These are phyloP conservation scores for Lycia hirtaria DNA, from an alignment of 2,888 invertebrate species.

Conservation along the genomic window DNA sequence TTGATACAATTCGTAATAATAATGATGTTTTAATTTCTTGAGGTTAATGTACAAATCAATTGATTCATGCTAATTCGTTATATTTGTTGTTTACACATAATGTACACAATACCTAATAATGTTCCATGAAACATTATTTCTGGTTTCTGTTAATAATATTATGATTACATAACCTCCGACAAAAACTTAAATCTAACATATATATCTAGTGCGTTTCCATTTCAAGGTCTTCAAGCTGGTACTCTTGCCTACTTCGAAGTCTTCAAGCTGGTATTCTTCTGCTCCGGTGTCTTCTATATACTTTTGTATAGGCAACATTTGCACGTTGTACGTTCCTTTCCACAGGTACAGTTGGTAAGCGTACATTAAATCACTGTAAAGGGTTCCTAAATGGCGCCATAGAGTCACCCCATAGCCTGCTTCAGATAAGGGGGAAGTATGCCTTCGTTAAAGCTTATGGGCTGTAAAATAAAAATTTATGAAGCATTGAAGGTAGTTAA, in stretches of 20 bases:
- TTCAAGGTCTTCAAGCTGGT: too few relatives aligned
- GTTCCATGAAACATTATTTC: neutral
- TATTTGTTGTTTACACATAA: neutral
- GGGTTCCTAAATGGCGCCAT: neutral
- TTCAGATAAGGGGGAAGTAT: constrained; percentile 19
- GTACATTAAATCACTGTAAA: neutral
- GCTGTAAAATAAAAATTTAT: constrained; percentile 26
- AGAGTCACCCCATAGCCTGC: constrained; percentile 7
- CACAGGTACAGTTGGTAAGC: too few relatives aligned
- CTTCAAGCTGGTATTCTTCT: too few relatives aligned
- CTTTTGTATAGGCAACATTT: too few relatives aligned
- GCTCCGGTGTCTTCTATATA: too few relatives aligned
- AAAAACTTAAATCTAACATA: too few relatives aligned
- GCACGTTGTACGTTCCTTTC: too few relatives aligned
- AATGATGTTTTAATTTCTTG: neutral
- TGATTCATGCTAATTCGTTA: neutral
- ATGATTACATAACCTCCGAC: too few relatives aligned
- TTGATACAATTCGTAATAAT: neutral
- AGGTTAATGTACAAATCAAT: neutral
- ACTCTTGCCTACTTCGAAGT: too few relatives aligned
- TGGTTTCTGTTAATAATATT: too few relatives aligned
- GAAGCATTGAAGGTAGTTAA: constrained; percentile 19
- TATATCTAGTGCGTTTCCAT: too few relatives aligned
- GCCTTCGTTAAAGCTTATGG: constrained; percentile 19
- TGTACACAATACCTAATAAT: neutral